Percentiles rank a stretch among this genome's conserved stretches.
These are phyloP conservation scores for Addax nasomaculatus DNA, from an alignment of 2,113 vertebrate species.

Conservation along the genomic window DNA sequence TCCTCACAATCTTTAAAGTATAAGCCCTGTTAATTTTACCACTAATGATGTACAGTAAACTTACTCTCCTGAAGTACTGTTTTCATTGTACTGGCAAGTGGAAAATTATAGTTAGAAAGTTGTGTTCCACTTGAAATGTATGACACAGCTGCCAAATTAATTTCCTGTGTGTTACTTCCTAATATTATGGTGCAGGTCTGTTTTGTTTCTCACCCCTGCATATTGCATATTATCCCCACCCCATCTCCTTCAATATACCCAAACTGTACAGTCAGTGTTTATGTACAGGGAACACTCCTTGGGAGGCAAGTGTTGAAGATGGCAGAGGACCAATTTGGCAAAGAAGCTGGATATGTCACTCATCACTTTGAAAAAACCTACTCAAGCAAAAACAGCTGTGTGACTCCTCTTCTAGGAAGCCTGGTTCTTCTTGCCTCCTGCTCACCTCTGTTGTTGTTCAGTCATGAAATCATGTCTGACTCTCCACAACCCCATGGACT, in stretches of 20 bases:
- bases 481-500: background rate
- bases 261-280: background rate
- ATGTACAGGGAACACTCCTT: background rate
- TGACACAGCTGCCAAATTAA: background rate
- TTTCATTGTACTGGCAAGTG: background rate
- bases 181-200: background rate
- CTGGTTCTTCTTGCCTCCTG: background rate
- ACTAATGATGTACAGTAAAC: background rate
- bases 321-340: background rate
- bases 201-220: background rate
- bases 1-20: background rate
- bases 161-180: background rate
- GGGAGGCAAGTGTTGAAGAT: background rate
- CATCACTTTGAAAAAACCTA: background rate
- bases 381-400: background rate
- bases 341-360: background rate
- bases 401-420: background rate
- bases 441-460: background rate
- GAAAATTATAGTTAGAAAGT: background rate
- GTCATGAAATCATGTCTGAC: background rate
- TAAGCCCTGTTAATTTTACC: background rate
- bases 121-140: background rate
- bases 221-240: background rate
- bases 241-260: fast-evolving
- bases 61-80: background rate